Evolutionary conservation across 2,888 invertebrate species (phyloP), one percentile per base, ranked within the genome.

Genomic region (Micropterix aruncella): DNA sequence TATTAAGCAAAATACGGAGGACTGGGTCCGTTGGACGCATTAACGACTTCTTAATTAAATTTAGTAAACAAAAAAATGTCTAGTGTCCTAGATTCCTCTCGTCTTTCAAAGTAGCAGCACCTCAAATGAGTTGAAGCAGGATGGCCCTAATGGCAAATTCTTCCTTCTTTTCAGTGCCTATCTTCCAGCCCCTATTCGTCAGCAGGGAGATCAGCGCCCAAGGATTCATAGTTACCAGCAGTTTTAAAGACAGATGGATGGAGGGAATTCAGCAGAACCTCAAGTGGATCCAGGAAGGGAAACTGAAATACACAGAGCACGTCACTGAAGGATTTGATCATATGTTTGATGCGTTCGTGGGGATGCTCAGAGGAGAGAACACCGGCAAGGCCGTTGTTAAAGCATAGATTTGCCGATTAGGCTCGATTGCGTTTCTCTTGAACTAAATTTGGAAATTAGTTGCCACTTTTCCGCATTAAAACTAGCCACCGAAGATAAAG

Each of bases 241-340:
- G 77, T 18, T 84, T 80, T 79, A 43, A 47, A 2, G 60, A 74
- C 48, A 66, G 76, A 44, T 80, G 75, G 75, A 56, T 63, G 16
- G 80, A 82, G 59, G 83, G 79, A 2, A 68, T 80, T 18, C 56
- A 66, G 18, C 74, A 77, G 51, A 80, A 83, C 60, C 53, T 74
- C n/a, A 59, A 70, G 46, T 80, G 78, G 79, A 61, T 84, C 46
- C 61, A 63, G 41, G 75, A 80, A 64, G 85, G 83, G 37, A 84
- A 83, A 61, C 54, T 87, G 9, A 75, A 77, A 54, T 79, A 79
- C 55, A 66, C 67, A 49, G 86, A 87, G 60, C 81, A 82, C 40
- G 56, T 79, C 2, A 80, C 80, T 2, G 63, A 79, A 47, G 85
- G 84, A 2, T 84, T 86, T 60, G 80, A 83, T 50, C 82, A 82